These are phyloP conservation scores for Coptodon bakossiorum DNA, from an alignment of 2,113 vertebrate species.

Conservation along the genomic window DNA sequence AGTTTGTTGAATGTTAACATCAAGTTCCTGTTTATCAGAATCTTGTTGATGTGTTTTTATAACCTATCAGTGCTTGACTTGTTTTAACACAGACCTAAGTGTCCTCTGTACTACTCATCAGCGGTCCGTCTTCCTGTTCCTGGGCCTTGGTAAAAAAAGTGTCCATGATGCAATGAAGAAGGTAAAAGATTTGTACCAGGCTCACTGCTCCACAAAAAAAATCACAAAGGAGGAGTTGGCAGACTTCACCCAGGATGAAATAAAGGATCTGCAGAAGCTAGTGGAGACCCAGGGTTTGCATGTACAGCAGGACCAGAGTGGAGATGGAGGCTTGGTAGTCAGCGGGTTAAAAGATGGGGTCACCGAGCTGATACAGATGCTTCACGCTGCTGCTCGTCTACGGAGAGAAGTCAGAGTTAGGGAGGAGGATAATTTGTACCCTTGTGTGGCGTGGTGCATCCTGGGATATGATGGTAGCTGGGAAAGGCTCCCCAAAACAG, in stretches of 20 bases:
- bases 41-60: background rate
- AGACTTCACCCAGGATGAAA: background rate
- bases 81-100: background rate
- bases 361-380: background rate
- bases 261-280: background rate
- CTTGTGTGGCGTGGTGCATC: conserved; percentile 55
- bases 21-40: background rate
- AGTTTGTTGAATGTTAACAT: background rate
- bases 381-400: background rate
- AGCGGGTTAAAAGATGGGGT: conserved; percentile 45
- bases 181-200: conserved; percentile 20
- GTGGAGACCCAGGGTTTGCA: conserved; percentile 15
- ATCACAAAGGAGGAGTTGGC: conserved; percentile 16
- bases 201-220: conserved; percentile 13
- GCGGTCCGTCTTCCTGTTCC: conserved; percentile 30
- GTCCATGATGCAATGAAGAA: conserved; percentile 12
- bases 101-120: background rate
- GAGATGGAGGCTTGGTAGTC: background rate
- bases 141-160: conserved; percentile 3
- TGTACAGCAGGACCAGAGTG: background rate
- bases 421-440: conserved; percentile 34
- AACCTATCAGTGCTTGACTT: background rate
- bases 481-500: conserved; percentile 48
- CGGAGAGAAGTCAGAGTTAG: conserved; percentile 6
- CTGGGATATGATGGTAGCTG: conserved; percentile 13